Base-by-base conservation (phyloP, 2,797 vertebrate species). In the Myotis daubentonii region DNA sequence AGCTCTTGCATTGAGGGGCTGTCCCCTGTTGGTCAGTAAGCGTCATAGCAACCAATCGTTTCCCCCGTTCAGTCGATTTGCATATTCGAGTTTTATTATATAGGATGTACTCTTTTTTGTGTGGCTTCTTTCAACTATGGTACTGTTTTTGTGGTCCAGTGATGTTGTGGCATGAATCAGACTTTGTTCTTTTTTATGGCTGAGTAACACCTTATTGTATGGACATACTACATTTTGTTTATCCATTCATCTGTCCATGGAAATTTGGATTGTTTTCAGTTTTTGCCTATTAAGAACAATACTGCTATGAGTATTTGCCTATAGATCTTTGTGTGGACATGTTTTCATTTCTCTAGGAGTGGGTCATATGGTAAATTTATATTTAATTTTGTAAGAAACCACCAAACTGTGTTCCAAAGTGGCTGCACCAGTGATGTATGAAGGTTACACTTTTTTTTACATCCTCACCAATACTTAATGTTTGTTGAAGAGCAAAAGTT, bases 191-290 rank as follows among this genome's bases (percentile, higher is more conserved):
- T 87, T 91, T 47, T 92, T 66, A 36, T 41, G 4, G 44, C 6
- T 38, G 20, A 71, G 30, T 20, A 57, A 17, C 12, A 47, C 10
- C 33, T 72, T 41, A 44, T 23, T 74, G 49, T 33, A 20, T 53
- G 66, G 12, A 17, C 53, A 22, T 5, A 19, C 25, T 36, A 75
- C 23, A 13, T 60, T 55, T 76, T 86, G 44, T 49, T 83, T 30
- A 51, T 44, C 65, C n/a, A 51, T 22, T 78, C 15, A 87, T 36
- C 80, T 84, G 33, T 33, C 23, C 12, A 16, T 71, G 38, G 49
- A 95, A 75, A 80, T 88, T 60, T 36, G 41, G 28, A 66, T 83
- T 62, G 25, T 87, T 94, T 81, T 33, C 53, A 79, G 19, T 36
- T 80, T 76, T 89, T 78, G 10, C 17, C 36, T 80, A 23, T 62